phyloP scores from a whole-genome alignment of 2,113 vertebrate species.

The Ageneiosus marmoratus region DNA sequence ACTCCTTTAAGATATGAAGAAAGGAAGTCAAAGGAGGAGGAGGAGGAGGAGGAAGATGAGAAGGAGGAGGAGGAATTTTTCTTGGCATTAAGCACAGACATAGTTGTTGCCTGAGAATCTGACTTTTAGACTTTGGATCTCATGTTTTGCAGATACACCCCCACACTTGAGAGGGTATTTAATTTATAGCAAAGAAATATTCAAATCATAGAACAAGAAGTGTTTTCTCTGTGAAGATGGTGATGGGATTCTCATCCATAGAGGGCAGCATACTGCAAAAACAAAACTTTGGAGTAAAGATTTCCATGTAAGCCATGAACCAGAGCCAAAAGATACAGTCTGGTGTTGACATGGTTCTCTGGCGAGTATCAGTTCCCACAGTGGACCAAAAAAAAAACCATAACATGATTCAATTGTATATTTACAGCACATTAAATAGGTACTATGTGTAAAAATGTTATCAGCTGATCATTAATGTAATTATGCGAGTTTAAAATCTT shows the following conservation, averaged over 20 bases:
- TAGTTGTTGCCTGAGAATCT: neutral
- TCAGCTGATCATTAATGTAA: neutral
- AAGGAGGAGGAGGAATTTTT: neutral
- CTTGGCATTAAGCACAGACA: neutral
- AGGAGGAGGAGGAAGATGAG: slow-evolving; percentile 2
- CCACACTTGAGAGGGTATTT: neutral
- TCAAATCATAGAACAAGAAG: too few species aligned
- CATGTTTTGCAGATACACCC: neutral
- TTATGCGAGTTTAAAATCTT: neutral
- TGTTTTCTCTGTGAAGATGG: neutral
- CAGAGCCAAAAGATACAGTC: neutral
- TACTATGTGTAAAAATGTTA: too few species aligned
- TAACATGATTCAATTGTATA: neutral
- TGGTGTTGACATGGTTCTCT: neutral
- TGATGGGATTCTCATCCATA: neutral
- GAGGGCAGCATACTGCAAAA: slow-evolving; percentile 16
- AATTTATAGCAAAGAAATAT: neutral
- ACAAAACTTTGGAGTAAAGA: neutral
- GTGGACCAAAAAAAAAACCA: neutral
- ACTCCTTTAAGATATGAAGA: neutral
- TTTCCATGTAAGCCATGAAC: neutral
- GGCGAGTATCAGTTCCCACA: neutral
- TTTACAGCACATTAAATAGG: too few species aligned
- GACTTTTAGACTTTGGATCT: neutral
- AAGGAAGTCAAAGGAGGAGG: neutral